A percentile compares a stretch with the other conserved stretches of the same genome.
Conservation (phyloP, 2,113 vertebrate genomes). For the Stigmatopora nigra region DNA sequence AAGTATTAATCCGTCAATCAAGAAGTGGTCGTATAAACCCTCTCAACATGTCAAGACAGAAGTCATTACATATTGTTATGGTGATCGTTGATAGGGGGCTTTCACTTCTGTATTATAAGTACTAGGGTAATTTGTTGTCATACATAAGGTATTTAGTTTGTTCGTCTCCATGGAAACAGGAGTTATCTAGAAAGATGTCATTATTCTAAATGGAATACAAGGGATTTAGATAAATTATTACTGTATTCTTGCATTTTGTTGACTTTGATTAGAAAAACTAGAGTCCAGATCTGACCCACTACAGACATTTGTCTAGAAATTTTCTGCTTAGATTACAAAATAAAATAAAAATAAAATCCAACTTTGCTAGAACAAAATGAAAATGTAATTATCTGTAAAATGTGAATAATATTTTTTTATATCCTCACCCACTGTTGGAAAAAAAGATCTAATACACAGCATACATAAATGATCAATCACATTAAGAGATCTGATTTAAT, state of each 20-base stretch:
- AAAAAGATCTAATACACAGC: not conserved
- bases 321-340: not conserved
- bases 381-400: too few species aligned
- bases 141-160: not conserved
- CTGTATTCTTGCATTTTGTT: not conserved
- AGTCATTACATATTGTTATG: constrained; percentile 17
- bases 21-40: constrained; percentile 19
- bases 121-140: constrained; percentile 27
- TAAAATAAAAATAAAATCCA: too few species aligned
- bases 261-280: not conserved
- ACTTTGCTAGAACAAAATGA: too few species aligned
- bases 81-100: constrained; percentile 17
- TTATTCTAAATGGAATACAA: not conserved
- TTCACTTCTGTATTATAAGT: constrained; percentile 17
- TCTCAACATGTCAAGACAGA: constrained; percentile 11
- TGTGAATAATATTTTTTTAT: too few species aligned
- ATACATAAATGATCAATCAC: constrained; percentile 28
- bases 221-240: not conserved
- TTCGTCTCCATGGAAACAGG: not conserved
- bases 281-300: too few species aligned
- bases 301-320: too few species aligned
- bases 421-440: too few species aligned
- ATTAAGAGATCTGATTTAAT: constrained; percentile 37
- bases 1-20: constrained; percentile 32
- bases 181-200: not conserved